Conservation (phyloP, 2,888 invertebrate genomes). For the Tenodera sinensis region DNA sequence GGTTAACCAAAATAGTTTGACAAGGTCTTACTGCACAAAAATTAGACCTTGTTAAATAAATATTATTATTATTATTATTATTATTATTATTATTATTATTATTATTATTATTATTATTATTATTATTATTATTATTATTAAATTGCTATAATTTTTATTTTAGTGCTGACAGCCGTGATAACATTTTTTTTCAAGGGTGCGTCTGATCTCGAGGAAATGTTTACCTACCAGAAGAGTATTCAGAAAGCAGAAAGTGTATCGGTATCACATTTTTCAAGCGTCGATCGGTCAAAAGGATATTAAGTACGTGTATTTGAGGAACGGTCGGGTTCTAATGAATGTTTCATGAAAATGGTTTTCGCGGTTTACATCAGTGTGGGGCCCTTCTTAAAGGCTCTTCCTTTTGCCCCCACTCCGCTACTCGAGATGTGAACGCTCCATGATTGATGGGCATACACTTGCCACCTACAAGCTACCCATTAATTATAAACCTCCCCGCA, state of each 20-base stretch:
- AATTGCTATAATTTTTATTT: no score
- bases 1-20: no score
- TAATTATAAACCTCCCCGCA: constrained; percentile 23
- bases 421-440: constrained; percentile 15
- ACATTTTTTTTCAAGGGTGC: no score
- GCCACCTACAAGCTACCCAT: constrained; percentile 27
- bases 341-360: constrained; percentile 11
- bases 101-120: no score
- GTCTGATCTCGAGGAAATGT: neutral
- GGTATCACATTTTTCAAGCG: neutral
- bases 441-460: constrained; percentile 27
- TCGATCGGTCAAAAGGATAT: neutral
- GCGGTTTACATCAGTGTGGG: neutral
- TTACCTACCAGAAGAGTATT: neutral
- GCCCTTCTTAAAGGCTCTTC: neutral
- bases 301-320: neutral
- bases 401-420: neutral
- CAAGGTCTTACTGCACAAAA: no score
- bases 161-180: no score
- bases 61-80: no score
- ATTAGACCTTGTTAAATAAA: no score
- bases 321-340: neutral
- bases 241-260: neutral
- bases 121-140: no score
- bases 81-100: no score